These are phyloP conservation scores for Gallinago undulata DNA, from an alignment of 2,113 vertebrate genomes.

Conservation along the genomic window DNA sequence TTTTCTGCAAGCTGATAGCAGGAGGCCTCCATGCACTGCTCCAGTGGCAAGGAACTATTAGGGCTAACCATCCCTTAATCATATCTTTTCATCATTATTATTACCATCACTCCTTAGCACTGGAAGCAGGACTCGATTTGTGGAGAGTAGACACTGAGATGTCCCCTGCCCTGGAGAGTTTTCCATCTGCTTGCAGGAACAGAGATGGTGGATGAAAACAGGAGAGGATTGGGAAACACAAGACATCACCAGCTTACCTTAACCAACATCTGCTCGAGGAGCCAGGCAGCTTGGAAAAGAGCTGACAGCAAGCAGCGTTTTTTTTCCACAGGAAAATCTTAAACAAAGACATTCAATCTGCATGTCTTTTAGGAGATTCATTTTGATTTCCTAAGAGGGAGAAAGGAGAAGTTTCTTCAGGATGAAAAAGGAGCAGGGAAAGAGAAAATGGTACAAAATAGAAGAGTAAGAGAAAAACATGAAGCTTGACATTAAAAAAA, in stretches of 20 bases:
- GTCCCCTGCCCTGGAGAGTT: not conserved
- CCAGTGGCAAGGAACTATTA: not conserved
- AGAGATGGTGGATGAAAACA: not conserved
- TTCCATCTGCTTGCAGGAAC: not conserved
- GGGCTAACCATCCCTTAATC: not conserved
- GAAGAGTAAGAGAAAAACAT: accelerated
- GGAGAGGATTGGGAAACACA: not conserved
- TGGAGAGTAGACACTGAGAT: not conserved
- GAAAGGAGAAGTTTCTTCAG: not conserved
- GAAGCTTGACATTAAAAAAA: not conserved
- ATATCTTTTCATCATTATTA: not conserved
- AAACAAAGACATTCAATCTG: not conserved
- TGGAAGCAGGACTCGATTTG: not conserved
- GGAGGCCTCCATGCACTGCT: not conserved
- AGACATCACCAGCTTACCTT: not conserved
- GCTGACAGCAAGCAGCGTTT: not conserved
- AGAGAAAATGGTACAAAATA: not conserved
- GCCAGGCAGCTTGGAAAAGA: not conserved
- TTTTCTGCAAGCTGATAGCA: not conserved
- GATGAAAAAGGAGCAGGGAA: not conserved
- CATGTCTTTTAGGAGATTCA: not conserved
- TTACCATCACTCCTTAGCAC: not conserved
- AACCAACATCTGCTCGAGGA: not conserved
- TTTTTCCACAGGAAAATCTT: not conserved
- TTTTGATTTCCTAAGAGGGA: not conserved